Percentiles rank a stretch among this genome's conserved stretches.
Evolutionary conservation across 2,797 vertebrate genomes (phyloP).

Genomic region (Coluber constrictor): DNA sequence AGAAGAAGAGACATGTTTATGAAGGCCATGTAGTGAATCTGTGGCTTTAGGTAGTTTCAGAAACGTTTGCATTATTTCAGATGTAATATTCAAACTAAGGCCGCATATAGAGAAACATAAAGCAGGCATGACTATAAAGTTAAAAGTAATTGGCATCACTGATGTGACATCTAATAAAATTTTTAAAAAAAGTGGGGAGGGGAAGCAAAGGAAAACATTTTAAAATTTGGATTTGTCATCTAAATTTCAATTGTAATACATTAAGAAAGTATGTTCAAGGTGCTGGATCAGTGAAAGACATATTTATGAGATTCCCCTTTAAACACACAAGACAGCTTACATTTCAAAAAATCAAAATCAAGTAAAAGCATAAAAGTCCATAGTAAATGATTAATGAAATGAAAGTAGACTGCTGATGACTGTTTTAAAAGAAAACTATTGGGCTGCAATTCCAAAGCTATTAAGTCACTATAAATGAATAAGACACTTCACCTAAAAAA

Average conservation of each 20-base stretch:
- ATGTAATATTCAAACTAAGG: neutral
- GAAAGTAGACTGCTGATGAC: neutral
- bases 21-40: too few relatives aligned
- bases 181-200: too few relatives aligned
- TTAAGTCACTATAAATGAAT: neutral
- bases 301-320: neutral
- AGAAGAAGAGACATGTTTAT: neutral
- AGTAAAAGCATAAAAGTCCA: neutral
- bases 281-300: neutral
- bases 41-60: neutral
- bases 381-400: neutral
- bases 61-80: neutral
- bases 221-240: neutral
- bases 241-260: neutral
- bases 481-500: neutral
- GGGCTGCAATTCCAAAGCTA: neutral
- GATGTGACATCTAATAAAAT: neutral
- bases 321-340: neutral
- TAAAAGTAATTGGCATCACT: neutral
- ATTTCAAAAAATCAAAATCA: neutral
- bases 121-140: neutral
- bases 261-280: neutral
- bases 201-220: neutral
- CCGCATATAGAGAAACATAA: neutral
- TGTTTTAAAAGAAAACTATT: neutral